Evolutionary conservation across 2,888 invertebrate genomes (phyloP), one percentile per base, ranked within the genome.

Genomic region (Leptura quadrifasciata): DNA sequence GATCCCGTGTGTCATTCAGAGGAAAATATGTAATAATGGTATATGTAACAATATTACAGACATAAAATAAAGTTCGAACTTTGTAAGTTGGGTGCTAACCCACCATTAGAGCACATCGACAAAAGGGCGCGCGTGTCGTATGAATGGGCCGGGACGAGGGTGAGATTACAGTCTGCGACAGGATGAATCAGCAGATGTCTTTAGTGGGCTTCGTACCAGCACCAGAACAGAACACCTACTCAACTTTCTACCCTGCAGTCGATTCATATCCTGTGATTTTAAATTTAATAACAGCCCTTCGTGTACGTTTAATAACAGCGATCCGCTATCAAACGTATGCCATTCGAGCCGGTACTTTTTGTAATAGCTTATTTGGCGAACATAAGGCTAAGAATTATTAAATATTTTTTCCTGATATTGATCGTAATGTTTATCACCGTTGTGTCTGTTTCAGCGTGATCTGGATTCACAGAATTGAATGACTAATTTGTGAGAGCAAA

Each of bases 171-270:
- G 79, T 72, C 80, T 76, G 76, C 68, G 61, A 78, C 80, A 78
- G 81, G 80, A 83, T 84, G 85, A 85, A 84, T 84, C 85, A 84
- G 84, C 85, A 84, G 84, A 84, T 84, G 85, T 84, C 79, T 81
- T 77, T 76, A 80, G 79, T 77, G 76, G 75, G 76, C 74, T 79
- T 75, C 70, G 64, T 72, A 77, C 74, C 78, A 72, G 67, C 57
- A 65, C 69, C 61, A 65, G 76, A 24, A n/a, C 5, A 24, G 27
- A 55, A 74, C 74, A 75, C 79, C 75, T 74, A 76, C 68, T 74
- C 73, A 75, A 60, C 69, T 71, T 75, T 74, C 75, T 39, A 64
- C 69, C 39, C 57, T 72, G 75, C 58, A 54, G 76, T 81, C 74
- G 75, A 78, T 80, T 76, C 77, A 76, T 63, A 79, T 75, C 76